Base-by-base conservation (phyloP, 2,113 vertebrate species). In the Clarias gariepinus region DNA sequence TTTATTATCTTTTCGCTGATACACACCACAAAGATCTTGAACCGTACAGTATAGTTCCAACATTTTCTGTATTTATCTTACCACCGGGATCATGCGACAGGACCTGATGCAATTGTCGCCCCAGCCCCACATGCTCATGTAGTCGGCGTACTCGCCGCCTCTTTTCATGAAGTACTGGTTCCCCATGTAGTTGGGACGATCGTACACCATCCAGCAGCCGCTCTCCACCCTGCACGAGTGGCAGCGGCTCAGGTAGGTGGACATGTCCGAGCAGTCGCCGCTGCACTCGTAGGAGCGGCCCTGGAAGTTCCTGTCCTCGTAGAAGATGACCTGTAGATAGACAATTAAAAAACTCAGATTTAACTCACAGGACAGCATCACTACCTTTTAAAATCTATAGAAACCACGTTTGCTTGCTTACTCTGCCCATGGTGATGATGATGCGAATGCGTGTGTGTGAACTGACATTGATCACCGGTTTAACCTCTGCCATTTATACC, bases 81-180 rank as follows among this genome's bases (percentile, higher is more conserved):
- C 84, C 84, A 85, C 55, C 5, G 84, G 84, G 73, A 85, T 85
- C 84, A 85, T 85, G 41, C 84, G 83, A 18, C 83, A 85, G 73
- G 84, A 85, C 47, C 73, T 85, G 71, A 85, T 85, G 57, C 57
- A 85, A 58, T 76, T 85, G 83, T 76, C 68, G 41, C 41, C 64
- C 81, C 60, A 78, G 58, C 73, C 73, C 84, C 84, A 85, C 91
- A 94, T 91, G 90, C 90, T 92, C 93, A 93, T 91, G 91, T 91
- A 93, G 90, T 95, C 91, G 1, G 92, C 28, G 52, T 78, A 78
- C 57, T 95, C 87, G 21, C 93, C 87, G 19, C 93, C 90, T 83
- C 92, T 92, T 88, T 89, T 93, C 90, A 92, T 85, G 91, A 95
- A 94, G 90, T 92, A 92, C 89, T 94, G 94, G 89, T 92, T 91